phyloP scores from a whole-genome alignment of 2,113 vertebrate genomes.

The Dicentrarchus labrax region DNA sequence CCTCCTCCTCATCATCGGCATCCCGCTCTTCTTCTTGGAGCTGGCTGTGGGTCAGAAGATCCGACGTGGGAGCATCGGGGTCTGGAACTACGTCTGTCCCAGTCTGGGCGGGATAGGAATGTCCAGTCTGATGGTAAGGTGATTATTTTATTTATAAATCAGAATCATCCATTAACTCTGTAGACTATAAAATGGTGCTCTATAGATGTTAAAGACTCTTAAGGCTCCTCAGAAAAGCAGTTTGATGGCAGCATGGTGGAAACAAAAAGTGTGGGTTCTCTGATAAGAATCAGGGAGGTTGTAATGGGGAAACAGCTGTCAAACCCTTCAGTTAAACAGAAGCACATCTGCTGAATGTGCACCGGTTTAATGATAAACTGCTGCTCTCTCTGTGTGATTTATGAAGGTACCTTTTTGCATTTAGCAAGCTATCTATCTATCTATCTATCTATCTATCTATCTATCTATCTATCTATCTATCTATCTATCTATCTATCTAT shows the following conservation, averaged over 20 bases:
- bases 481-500: background rate
- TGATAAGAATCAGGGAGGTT: constrained; percentile 22
- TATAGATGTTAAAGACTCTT: constrained; percentile 3
- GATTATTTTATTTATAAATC: background rate
- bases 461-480: background rate
- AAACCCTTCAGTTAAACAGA: constrained; percentile 18
- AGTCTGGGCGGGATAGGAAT: constrained; percentile 93
- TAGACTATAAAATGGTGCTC: background rate
- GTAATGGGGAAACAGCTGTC: background rate
- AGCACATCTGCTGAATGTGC: constrained; percentile 29
- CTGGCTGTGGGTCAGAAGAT: constrained; percentile 95
- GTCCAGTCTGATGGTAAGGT: constrained; percentile 92
- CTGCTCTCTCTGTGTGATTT: constrained; percentile 34
- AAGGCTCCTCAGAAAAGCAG: background rate
- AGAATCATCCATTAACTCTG: background rate
- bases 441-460: constrained; percentile 6
- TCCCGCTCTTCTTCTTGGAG: constrained; percentile 97
- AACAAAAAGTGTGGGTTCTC: background rate
- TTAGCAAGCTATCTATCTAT: background rate
- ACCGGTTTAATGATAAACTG: background rate
- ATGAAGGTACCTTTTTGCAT: constrained; percentile 9
- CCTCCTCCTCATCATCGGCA: constrained; percentile 92
- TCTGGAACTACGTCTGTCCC: constrained; percentile 96
- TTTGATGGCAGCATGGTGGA: background rate
- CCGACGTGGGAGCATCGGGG: constrained; percentile 94